phyloP scores from a whole-genome alignment of 2,113 vertebrate species.

The Lasiurus borealis region DNA sequence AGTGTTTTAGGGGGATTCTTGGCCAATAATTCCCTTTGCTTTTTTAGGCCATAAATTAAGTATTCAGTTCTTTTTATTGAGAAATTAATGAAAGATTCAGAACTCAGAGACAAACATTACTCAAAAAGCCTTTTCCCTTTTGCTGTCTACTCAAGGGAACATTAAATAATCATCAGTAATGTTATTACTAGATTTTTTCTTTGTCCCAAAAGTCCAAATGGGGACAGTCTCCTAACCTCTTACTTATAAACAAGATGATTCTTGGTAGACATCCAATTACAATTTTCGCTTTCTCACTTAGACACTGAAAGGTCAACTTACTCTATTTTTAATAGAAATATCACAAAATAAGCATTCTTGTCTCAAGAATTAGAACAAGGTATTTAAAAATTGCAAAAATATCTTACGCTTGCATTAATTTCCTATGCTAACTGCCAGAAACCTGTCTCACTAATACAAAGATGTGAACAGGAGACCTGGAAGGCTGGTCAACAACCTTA shows the following conservation, averaged over 20 bases:
- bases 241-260: not conserved
- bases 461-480: too few relatives aligned
- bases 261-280: not conserved
- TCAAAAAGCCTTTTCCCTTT: not conserved
- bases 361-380: not conserved
- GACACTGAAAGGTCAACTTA: not conserved
- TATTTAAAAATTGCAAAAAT: not conserved
- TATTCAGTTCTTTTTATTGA: not conserved
- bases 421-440: not conserved
- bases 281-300: slow-evolving; percentile 22
- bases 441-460: too few relatives aligned
- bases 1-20: not conserved
- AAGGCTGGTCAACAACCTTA: too few relatives aligned
- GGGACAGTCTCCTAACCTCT: not conserved
- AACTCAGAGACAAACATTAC: slow-evolving; percentile 6
- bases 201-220: not conserved
- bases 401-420: not conserved
- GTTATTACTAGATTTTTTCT: not conserved
- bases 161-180: slow-evolving; percentile 32
- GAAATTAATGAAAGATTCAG: slow-evolving; percentile 38
- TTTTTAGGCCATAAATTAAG: not conserved
- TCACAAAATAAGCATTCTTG: not conserved
- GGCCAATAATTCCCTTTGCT: not conserved
- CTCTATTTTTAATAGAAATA: slow-evolving; percentile 4
- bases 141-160: not conserved